A percentile compares a stretch with the other conserved stretches of the same genome.
Evolutionary conservation across 2,888 invertebrate species (phyloP).

Genomic region (Sinotaia quadrata): DNA sequence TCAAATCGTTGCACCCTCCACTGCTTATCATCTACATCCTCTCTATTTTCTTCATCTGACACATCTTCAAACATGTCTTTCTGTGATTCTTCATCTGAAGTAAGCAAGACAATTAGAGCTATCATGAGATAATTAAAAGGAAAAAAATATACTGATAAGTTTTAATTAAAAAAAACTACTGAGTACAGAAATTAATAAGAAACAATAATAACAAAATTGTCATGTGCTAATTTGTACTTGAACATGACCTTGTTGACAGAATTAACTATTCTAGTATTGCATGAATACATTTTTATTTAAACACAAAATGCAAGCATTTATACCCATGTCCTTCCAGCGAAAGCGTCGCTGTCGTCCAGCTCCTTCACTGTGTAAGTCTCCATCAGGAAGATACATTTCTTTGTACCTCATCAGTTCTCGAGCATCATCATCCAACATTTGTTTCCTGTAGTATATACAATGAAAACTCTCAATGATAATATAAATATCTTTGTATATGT

Average conservation of each 20-base stretch:
- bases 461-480: too few species aligned
- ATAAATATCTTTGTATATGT: too few species aligned
- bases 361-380: slow-evolving; percentile 85
- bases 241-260: too few species aligned
- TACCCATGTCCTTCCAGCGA: slow-evolving; percentile 84
- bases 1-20: slow-evolving; percentile 87
- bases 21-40: slow-evolving; percentile 83
- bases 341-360: slow-evolving; percentile 86
- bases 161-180: too few species aligned
- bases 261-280: too few species aligned
- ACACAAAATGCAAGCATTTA: neutral
- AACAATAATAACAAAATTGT: too few species aligned
- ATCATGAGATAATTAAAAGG: too few species aligned
- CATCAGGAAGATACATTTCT: slow-evolving; percentile 90
- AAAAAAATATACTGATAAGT: too few species aligned
- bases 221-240: too few species aligned
- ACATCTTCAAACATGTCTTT: slow-evolving; percentile 75
- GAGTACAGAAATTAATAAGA: too few species aligned
- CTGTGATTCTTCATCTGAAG: slow-evolving; percentile 65
- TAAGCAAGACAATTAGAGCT: too few species aligned
- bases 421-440: slow-evolving; percentile 89
- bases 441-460: slow-evolving; percentile 78
- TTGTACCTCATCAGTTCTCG: slow-evolving; percentile 87
- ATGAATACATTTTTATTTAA: neutral
- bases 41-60: slow-evolving; percentile 74